Evolutionary conservation across 2,797 vertebrate genomes (phyloP).

Genomic region (Carapus acus): DNA sequence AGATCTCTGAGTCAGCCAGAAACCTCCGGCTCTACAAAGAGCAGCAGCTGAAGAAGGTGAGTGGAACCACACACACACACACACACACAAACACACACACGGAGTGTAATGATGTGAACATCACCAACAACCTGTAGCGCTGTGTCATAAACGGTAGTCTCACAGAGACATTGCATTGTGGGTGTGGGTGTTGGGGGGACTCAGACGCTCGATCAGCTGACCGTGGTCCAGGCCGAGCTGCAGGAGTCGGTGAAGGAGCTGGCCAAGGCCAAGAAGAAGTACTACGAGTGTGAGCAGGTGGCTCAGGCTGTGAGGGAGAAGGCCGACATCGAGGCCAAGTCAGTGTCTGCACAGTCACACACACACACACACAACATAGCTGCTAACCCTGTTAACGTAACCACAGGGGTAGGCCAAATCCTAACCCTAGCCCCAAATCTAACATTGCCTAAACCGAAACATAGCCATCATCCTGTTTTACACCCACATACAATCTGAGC

Average conservation of each 20-base stretch:
- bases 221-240: slow-evolving; percentile 91
- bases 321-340: slow-evolving; percentile 98
- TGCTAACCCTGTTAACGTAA: too few relatives aligned
- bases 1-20: slow-evolving; percentile 92
- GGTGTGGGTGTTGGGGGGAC: neutral
- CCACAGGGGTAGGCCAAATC: too few relatives aligned
- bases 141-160: too few relatives aligned
- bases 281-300: slow-evolving; percentile 97
- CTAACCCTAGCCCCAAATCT: too few relatives aligned
- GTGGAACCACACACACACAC: neutral
- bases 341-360: too few relatives aligned
- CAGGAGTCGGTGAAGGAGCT: slow-evolving; percentile 98
- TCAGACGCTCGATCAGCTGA: slow-evolving; percentile 94
- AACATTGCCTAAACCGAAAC: too few relatives aligned
- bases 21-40: slow-evolving; percentile 91
- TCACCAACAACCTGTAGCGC: too few relatives aligned
- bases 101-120: too few relatives aligned
- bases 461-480: too few relatives aligned
- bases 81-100: too few relatives aligned
- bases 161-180: slow-evolving; percentile 12
- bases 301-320: slow-evolving; percentile 94
- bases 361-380: too few relatives aligned
- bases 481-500: too few relatives aligned
- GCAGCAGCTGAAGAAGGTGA: slow-evolving; percentile 93
- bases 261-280: slow-evolving; percentile 98